Evolutionary conservation across 2,113 vertebrate species (phyloP), one percentile per base, ranked within the genome.

Genomic region (Loxodonta africana): DNA sequence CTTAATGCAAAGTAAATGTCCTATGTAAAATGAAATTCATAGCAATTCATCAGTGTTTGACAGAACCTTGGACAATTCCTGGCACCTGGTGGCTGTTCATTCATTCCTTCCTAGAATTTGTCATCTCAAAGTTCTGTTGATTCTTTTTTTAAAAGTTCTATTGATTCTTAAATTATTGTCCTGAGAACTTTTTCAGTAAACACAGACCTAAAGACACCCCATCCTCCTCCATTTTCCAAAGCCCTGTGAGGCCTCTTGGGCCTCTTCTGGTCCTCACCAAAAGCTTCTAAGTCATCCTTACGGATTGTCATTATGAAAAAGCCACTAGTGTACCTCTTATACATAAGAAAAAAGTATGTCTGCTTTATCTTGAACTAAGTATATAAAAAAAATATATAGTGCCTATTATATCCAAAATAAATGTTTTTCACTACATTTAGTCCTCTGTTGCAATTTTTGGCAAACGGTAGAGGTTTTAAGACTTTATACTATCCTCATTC

Each of bases 351-450:
- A 95, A 81, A 6, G 5, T 41, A 78, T 57, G 1, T 20, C 57
- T 86, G 9, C 3, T 90, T 96, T 93, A 86, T 97, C 78, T 69
- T 97, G 12, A 95, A 88, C 60, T 65, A 78, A 84, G 15, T 91
- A 69, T 82, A 17, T 44, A 44, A 2, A 37, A 37, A 37, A 78
- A 84, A 12, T 91, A 69, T 82, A 17, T 44, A 44, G 3, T n/a
- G 9, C 33, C 91, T 77, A 82, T 48, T 92, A 73, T 88, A 67
- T 87, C 21, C 18, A 63, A 69, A 95, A 90, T 89, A 77, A 21
- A 23, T 80, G 5, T 88, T 96, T 74, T 25, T 2, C 3, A 81
- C 11, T 83, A 76, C 65, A 89, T 51, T 77, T 25, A 85, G 41
- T 90, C 44, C 37, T 73, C 33, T 83, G 2, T 46, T 78, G n/a